Evolutionary conservation across 2,797 vertebrate species (phyloP).

Genomic region (Trachops cirrhosus): DNA sequence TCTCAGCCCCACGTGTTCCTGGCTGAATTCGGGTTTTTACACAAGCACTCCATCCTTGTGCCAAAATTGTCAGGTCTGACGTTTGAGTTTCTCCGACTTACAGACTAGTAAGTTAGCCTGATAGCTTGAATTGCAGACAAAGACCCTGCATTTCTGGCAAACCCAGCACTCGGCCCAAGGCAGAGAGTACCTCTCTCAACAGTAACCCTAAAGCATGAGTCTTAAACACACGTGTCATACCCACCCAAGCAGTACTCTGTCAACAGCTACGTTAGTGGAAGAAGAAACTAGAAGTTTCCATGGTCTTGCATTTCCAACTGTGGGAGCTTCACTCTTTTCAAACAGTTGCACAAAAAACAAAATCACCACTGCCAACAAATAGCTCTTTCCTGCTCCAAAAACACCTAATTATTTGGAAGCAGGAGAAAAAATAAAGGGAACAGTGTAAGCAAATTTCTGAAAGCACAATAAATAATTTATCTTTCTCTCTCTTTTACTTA

Average conservation of each 20-base stretch:
- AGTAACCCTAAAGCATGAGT: not conserved
- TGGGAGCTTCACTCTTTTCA: slow-evolving; percentile 74
- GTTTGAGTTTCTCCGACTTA: not conserved
- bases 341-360: slow-evolving; percentile 86
- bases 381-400: slow-evolving; percentile 89
- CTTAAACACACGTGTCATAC: slow-evolving; percentile 36
- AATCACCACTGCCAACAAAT: slow-evolving; percentile 84
- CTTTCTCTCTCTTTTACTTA: not conserved
- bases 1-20: not conserved
- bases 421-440: slow-evolving; percentile 20
- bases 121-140: not conserved
- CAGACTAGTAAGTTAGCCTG: not conserved
- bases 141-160: not conserved
- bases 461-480: not conserved
- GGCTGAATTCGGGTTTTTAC: not conserved
- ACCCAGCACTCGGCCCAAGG: not conserved
- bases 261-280: slow-evolving; percentile 86
- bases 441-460: not conserved
- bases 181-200: not conserved
- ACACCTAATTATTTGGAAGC: slow-evolving; percentile 80
- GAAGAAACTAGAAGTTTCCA: slow-evolving; percentile 88
- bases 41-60: not conserved
- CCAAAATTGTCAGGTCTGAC: not conserved
- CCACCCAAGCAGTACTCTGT: slow-evolving; percentile 86
- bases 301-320: slow-evolving; percentile 53